Percentiles rank a stretch among this genome's conserved stretches.
These are phyloP conservation scores for Chorisops tibialis DNA, from an alignment of 2,888 invertebrate species.

Conservation along the genomic window DNA sequence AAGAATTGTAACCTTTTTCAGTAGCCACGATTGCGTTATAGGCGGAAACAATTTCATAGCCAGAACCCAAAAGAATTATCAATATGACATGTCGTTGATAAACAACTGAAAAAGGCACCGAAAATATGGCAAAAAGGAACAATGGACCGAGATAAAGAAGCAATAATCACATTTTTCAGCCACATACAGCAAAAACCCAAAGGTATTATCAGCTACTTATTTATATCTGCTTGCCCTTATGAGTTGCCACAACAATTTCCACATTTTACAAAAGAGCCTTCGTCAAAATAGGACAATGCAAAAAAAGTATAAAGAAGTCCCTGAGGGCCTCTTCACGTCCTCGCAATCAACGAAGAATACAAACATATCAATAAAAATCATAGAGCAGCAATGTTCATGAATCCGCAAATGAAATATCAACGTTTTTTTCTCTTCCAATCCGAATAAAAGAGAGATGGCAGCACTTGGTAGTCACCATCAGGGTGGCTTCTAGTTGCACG, in stretches of 20 bases:
- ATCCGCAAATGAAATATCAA: conserved; percentile 15
- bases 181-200: background rate
- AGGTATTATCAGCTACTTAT: background rate
- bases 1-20: no score
- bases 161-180: background rate
- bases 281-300: background rate
- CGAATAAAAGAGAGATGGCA: no score
- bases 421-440: no score
- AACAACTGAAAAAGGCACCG: no score
- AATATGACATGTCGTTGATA: no score
- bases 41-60: no score
- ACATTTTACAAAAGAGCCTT: background rate
- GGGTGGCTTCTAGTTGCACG: conserved; percentile 15
- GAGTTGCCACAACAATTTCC: conserved; percentile 6
- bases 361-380: conserved; percentile 26
- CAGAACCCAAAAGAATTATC: no score
- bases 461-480: conserved; percentile 4
- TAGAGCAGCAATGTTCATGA: background rate
- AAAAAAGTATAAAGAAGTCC: conserved; percentile 10
- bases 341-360: conserved; percentile 16
- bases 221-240: background rate
- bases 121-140: background rate
- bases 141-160: background rate
- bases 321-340: conserved; percentile 11
- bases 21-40: no score